phyloP scores from a whole-genome alignment of 2,113 vertebrate species.

The Pimephales promelas region DNA sequence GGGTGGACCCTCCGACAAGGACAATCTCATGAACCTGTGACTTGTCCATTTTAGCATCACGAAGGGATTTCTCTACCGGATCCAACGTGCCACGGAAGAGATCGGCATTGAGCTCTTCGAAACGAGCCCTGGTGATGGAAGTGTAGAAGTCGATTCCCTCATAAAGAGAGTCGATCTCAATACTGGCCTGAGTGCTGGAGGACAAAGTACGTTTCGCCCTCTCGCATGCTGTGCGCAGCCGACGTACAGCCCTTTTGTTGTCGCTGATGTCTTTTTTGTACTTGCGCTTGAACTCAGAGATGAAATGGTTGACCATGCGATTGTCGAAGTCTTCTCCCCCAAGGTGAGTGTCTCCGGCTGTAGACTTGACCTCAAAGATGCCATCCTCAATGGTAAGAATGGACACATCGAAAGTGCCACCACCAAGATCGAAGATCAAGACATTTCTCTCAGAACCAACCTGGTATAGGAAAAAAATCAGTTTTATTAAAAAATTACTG shows the following conservation, averaged over 20 bases:
- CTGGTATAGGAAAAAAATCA: slow-evolving; percentile 50
- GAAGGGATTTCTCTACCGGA: slow-evolving; percentile 74
- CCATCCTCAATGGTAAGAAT: slow-evolving; percentile 74
- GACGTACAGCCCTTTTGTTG: slow-evolving; percentile 77
- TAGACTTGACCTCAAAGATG: slow-evolving; percentile 78
- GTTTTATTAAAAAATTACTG: neutral
- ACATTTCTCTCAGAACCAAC: slow-evolving; percentile 83
- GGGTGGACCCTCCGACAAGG: slow-evolving; percentile 71
- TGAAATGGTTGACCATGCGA: slow-evolving; percentile 78
- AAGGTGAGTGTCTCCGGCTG: slow-evolving; percentile 77
- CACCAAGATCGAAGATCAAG: slow-evolving; percentile 90
- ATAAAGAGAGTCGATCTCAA: slow-evolving; percentile 60
- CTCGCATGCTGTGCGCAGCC: slow-evolving; percentile 76
- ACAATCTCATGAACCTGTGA: slow-evolving; percentile 69
- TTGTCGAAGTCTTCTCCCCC: slow-evolving; percentile 77
- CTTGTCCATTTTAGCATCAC: slow-evolving; percentile 75
- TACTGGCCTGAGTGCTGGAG: slow-evolving; percentile 78
- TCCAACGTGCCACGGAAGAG: slow-evolving; percentile 75
- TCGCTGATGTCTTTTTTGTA: slow-evolving; percentile 77
- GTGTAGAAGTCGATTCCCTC: slow-evolving; percentile 94
- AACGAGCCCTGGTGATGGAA: slow-evolving; percentile 81
- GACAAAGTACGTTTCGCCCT: slow-evolving; percentile 77
- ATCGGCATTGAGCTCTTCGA: slow-evolving; percentile 75
- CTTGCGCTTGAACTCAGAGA: slow-evolving; percentile 77
- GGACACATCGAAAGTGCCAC: too few species aligned